These are phyloP conservation scores for Urocyon cinereoargenteus DNA, from an alignment of 2,797 vertebrate genomes.

Conservation along the genomic window DNA sequence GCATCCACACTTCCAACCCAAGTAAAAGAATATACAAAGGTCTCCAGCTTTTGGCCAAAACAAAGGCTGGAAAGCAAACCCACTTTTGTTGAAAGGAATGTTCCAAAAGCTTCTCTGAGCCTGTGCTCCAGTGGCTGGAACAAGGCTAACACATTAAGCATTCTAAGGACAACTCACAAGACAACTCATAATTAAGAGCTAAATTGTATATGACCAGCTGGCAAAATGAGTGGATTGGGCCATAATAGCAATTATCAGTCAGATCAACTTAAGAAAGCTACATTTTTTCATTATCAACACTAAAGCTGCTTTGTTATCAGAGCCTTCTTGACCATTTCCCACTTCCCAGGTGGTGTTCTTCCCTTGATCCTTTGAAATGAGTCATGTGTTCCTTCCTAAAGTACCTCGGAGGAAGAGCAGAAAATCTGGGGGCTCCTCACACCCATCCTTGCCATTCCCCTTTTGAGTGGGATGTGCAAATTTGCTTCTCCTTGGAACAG, in stretches of 20 bases:
- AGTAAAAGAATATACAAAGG: background rate
- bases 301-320: background rate
- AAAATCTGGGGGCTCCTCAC: constrained; percentile 64
- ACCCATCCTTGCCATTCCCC: background rate
- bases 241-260: background rate
- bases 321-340: background rate
- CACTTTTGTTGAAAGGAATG: background rate
- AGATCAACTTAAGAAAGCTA: background rate
- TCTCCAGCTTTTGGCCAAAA: background rate
- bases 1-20: background rate
- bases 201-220: background rate
- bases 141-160: background rate
- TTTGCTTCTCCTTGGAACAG: constrained; percentile 75
- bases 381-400: constrained; percentile 32
- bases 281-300: background rate
- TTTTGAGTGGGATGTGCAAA: constrained; percentile 42
- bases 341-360: background rate
- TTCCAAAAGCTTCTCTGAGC: background rate
- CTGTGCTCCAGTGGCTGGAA: background rate
- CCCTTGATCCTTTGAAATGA: constrained; percentile 45
- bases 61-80: background rate
- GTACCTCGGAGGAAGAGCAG: constrained; percentile 48
- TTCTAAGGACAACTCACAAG: background rate
- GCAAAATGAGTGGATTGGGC: background rate
- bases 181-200: background rate